Percentiles rank a stretch among this genome's conserved stretches.
Evolutionary conservation across 2,113 vertebrate species (phyloP).

Genomic region (Haliaeetus leucogaster): DNA sequence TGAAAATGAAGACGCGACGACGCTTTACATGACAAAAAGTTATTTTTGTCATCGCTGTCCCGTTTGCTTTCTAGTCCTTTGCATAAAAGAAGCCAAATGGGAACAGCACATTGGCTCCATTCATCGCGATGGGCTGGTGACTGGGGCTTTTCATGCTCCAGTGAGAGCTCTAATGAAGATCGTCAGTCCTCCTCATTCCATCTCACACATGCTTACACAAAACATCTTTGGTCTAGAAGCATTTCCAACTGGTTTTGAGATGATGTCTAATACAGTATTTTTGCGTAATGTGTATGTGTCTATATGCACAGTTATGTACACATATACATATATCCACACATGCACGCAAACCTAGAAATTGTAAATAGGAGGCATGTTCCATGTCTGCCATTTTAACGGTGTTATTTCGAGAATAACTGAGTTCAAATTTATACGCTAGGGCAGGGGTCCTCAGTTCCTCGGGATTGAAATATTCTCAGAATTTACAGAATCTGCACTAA

Average conservation of each 20-base stretch:
- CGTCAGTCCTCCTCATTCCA: neutral
- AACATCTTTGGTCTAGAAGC: neutral
- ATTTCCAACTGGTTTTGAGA: neutral
- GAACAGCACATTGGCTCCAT: neutral
- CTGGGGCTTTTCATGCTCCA: neutral
- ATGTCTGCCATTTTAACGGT: neutral
- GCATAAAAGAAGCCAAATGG: neutral
- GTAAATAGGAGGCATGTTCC: neutral
- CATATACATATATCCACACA: neutral
- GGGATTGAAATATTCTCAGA: conserved; percentile 61
- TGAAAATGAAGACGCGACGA: neutral
- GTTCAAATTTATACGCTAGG: conserved; percentile 66
- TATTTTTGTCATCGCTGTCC: neutral
- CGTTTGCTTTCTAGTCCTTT: neutral
- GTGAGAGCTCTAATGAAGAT: neutral
- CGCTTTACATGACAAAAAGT: neutral
- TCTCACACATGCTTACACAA: neutral
- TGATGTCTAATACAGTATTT: neutral
- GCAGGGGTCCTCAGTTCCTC: conserved; percentile 52
- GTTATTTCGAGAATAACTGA: conserved; percentile 46
- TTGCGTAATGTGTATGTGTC: neutral
- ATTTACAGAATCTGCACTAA: conserved; percentile 71
- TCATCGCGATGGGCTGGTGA: neutral
- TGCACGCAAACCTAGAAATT: neutral
- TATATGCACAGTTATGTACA: neutral